These are phyloP conservation scores for Saccopteryx leptura DNA, from an alignment of 2,113 vertebrate genomes.

Conservation along the genomic window DNA sequence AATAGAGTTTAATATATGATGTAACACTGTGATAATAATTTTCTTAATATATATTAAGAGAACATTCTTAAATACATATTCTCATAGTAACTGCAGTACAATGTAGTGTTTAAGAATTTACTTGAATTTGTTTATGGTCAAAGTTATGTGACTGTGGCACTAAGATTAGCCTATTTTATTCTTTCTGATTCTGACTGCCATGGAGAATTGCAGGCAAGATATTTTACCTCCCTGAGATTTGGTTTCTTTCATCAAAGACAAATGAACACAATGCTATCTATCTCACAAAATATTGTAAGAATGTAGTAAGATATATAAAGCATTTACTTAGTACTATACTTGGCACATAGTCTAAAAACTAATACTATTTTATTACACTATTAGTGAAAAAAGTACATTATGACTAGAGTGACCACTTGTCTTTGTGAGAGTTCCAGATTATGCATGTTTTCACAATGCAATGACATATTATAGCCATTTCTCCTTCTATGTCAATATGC, in stretches of 20 bases:
- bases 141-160: no score
- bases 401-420: not conserved
- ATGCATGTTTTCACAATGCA: not conserved
- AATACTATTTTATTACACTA: not conserved
- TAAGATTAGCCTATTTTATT: not conserved
- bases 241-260: constrained; percentile 43
- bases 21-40: not conserved
- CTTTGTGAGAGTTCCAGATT: not conserved
- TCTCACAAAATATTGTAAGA: constrained; percentile 12
- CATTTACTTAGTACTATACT: not conserved
- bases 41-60: constrained; percentile 11
- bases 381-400: not conserved
- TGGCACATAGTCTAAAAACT: not conserved
- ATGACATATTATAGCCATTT: not conserved
- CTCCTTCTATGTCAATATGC: not conserved
- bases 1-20: not conserved
- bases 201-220: not conserved
- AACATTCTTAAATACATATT: not conserved
- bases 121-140: not conserved
- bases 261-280: constrained; percentile 36
- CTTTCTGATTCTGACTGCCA: constrained; percentile 4
- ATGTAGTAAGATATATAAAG: not conserved
- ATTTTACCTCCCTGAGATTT: not conserved
- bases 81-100: not conserved
- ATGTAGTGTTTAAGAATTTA: not conserved